Conservation (phyloP, 1,140 invertebrate genomes). For the Philaenus spumarius region DNA sequence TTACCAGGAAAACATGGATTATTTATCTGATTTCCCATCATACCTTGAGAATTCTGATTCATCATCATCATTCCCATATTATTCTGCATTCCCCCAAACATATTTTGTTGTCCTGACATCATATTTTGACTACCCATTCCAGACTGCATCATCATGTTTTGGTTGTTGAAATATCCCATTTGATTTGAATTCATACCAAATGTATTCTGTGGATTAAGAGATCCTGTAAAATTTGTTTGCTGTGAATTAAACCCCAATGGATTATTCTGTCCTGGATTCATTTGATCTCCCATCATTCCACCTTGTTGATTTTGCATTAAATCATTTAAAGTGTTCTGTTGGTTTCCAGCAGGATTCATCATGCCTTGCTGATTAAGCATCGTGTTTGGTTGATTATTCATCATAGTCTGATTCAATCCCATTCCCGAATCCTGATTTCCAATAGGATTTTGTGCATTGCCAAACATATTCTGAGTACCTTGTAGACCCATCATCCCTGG, state of each 20-base stretch:
- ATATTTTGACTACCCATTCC: slow-evolving; percentile 6
- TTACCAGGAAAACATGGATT: slow-evolving; percentile 11
- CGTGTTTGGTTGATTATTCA: background rate
- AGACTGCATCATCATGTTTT: slow-evolving; percentile 1
- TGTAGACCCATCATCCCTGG: background rate
- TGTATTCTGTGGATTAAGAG: background rate
- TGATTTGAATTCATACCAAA: slow-evolving; percentile 12
- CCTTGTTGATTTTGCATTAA: slow-evolving; percentile 5
- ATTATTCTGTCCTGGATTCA: background rate
- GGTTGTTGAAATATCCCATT: slow-evolving; percentile 4
- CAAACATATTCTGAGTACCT: slow-evolving; percentile 2
- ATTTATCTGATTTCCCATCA: slow-evolving; percentile 10
- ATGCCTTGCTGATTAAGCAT: slow-evolving; percentile 1
- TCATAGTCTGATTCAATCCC: background rate
- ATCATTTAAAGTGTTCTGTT: slow-evolving; percentile 5
- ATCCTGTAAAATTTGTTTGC: too few relatives aligned
- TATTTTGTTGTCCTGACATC: slow-evolving; percentile 4
- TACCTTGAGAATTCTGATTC: slow-evolving; percentile 8
- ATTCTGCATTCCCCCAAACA: slow-evolving; percentile 12
- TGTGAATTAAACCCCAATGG: too few relatives aligned
- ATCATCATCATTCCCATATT: slow-evolving; percentile 15
- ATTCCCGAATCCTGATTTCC: background rate
- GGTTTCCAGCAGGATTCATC: background rate
- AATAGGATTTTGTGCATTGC: background rate
- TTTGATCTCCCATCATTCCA: background rate